Conservation (phyloP, 2,797 vertebrate species). For the Sebastiscus albofasciatus region DNA sequence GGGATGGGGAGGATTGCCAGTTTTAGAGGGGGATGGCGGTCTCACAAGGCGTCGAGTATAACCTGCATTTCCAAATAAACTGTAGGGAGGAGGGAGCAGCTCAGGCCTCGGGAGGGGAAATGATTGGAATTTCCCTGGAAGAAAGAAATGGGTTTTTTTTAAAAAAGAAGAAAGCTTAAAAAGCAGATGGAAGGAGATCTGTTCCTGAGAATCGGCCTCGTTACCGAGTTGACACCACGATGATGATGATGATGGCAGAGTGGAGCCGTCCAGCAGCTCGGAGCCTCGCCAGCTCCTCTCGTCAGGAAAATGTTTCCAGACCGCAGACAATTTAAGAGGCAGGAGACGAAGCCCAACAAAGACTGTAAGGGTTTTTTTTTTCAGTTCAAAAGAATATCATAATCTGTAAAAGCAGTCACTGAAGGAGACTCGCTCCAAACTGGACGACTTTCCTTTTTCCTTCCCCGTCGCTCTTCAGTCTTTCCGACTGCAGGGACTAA, state of each 20-base stretch:
- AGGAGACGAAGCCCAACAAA: background rate
- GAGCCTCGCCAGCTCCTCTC: slow-evolving; percentile 22
- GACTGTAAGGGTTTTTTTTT: background rate
- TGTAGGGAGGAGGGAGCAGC: background rate
- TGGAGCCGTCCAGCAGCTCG: background rate
- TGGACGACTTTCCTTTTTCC: slow-evolving; percentile 19
- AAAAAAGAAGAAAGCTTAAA: background rate
- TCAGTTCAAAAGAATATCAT: background rate
- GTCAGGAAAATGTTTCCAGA: slow-evolving; percentile 40
- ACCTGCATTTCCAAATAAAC: slow-evolving; percentile 36
- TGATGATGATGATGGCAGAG: slow-evolving; percentile 8
- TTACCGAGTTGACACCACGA: slow-evolving; percentile 23
- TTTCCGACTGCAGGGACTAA: slow-evolving; percentile 54
- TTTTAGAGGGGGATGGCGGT: background rate
- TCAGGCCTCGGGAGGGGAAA: slow-evolving; percentile 24
- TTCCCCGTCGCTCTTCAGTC: slow-evolving; percentile 16
- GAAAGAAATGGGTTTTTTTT: background rate
- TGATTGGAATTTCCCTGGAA: slow-evolving; percentile 55
- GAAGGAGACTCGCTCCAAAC: background rate
- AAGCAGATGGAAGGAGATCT: slow-evolving; percentile 22
- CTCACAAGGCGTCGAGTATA: background rate
- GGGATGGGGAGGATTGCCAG: background rate
- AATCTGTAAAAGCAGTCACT: slow-evolving; percentile 33
- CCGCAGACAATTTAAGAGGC: slow-evolving; percentile 31
- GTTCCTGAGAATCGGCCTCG: slow-evolving; percentile 21